Percentiles rank a stretch among this genome's conserved stretches.
These are phyloP conservation scores for Lagria hirta DNA, from an alignment of 2,888 invertebrate genomes.

Conservation along the genomic window DNA sequence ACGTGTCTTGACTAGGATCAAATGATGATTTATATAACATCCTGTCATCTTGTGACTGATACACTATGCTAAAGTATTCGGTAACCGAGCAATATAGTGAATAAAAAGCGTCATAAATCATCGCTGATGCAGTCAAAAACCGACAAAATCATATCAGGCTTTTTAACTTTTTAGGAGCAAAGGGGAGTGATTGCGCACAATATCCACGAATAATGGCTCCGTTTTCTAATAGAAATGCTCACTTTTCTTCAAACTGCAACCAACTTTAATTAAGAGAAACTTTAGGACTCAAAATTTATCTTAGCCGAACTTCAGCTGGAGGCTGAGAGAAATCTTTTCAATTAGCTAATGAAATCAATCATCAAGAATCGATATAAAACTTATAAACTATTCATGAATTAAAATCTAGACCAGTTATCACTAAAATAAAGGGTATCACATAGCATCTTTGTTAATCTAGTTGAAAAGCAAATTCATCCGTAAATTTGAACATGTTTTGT, in stretches of 20 bases:
- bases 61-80: conserved; percentile 51
- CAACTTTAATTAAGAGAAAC: conserved; percentile 20
- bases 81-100: conserved; percentile 45
- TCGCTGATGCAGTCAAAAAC: conserved; percentile 53
- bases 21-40: conserved; percentile 53
- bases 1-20: conserved; percentile 44
- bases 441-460: too few species aligned
- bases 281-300: conserved; percentile 14
- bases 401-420: too few species aligned
- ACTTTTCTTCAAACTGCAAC: conserved; percentile 11
- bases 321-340: conserved; percentile 5
- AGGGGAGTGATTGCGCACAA: conserved; percentile 41
- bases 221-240: conserved; percentile 12
- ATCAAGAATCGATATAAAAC: too few species aligned
- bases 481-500: too few species aligned
- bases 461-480: too few species aligned
- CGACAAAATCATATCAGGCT: conserved; percentile 48
- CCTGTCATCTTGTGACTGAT: conserved; percentile 50
- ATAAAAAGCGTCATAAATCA: conserved; percentile 52
- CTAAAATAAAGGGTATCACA: too few species aligned
- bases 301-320: conserved; percentile 3
- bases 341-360: conserved; percentile 11
- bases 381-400: too few species aligned
- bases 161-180: conserved; percentile 46
- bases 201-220: conserved; percentile 23